Conservation (phyloP, 2,888 invertebrate genomes). For the Argyresthia albistria region DNA sequence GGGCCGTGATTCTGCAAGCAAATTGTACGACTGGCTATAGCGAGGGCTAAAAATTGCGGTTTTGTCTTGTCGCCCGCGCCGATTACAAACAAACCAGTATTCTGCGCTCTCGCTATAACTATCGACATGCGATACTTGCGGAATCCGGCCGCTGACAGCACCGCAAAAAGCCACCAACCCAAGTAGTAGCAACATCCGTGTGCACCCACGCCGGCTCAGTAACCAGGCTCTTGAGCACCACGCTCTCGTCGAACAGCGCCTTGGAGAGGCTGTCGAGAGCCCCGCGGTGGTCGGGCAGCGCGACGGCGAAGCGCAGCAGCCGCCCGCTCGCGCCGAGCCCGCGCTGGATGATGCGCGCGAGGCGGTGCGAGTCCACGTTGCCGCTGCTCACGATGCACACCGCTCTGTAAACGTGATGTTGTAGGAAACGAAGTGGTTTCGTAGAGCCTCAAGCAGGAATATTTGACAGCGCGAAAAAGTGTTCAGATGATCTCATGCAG, state of each 20-base stretch:
- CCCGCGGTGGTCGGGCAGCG: constrained; percentile 80
- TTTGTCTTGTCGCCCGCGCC: neutral
- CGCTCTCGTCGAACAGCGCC: constrained; percentile 41
- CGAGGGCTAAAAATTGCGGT: too few relatives aligned
- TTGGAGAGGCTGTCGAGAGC: constrained; percentile 78
- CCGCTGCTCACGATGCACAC: constrained; percentile 85
- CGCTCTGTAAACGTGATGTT: too few relatives aligned
- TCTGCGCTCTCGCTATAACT: too few relatives aligned
- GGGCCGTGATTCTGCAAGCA: too few relatives aligned
- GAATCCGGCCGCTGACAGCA: neutral
- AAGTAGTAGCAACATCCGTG: constrained; percentile 47
- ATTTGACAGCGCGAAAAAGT: too few relatives aligned
- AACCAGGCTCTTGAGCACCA: constrained; percentile 48
- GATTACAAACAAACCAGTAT: too few relatives aligned
- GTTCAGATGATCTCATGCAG: too few relatives aligned
- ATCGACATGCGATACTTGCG: neutral
- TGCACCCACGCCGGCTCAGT: constrained; percentile 63
- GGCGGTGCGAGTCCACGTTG: constrained; percentile 84
- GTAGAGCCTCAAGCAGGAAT: constrained; percentile 6
- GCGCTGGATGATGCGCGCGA: constrained; percentile 83
- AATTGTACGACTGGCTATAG: too few relatives aligned
- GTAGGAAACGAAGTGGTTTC: constrained; percentile 15
- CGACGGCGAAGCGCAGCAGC: constrained; percentile 77
- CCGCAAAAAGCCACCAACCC: constrained; percentile 28
- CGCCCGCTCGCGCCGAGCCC: constrained; percentile 84